These are phyloP conservation scores for Caenorhabditis sp. DNA, from an alignment of 2,888 invertebrate genomes.

Conservation along the genomic window DNA sequence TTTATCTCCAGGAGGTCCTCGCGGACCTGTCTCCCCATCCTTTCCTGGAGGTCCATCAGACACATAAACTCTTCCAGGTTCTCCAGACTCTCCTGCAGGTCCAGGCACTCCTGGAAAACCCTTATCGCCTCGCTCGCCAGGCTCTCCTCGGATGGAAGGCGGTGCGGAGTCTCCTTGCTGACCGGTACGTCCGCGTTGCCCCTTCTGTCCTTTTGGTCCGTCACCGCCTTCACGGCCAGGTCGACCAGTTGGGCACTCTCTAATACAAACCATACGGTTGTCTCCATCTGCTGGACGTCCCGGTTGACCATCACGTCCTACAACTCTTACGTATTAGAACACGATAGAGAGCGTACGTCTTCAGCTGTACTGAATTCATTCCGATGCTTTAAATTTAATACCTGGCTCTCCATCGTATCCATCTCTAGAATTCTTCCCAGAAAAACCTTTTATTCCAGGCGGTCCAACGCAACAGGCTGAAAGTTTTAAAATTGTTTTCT, in stretches of 20 bases:
- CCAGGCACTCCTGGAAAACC: slow-evolving; percentile 66
- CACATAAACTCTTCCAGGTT: slow-evolving; percentile 67
- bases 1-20: slow-evolving; percentile 68
- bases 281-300: slow-evolving; percentile 72
- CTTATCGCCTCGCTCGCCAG: slow-evolving; percentile 66
- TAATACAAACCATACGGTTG: slow-evolving; percentile 55
- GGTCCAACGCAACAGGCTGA: slow-evolving; percentile 71
- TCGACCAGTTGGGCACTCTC: slow-evolving; percentile 70
- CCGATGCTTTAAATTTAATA: no score
- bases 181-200: slow-evolving; percentile 62
- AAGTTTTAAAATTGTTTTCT: slow-evolving; percentile 4
- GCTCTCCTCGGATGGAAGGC: slow-evolving; percentile 66
- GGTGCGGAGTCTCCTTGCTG: slow-evolving; percentile 65
- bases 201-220: slow-evolving; percentile 68
- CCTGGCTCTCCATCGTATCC: slow-evolving; percentile 71
- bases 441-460: slow-evolving; percentile 68
- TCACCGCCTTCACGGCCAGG: slow-evolving; percentile 66
- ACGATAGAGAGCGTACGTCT: no score
- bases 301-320: slow-evolving; percentile 59
- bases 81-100: slow-evolving; percentile 65
- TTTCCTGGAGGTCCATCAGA: slow-evolving; percentile 72
- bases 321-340: neutral
- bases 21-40: slow-evolving; percentile 69
- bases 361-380: no score
- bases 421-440: slow-evolving; percentile 66